Evolutionary conservation across 2,113 vertebrate species (phyloP).

Genomic region (Carlito syrichta): DNA sequence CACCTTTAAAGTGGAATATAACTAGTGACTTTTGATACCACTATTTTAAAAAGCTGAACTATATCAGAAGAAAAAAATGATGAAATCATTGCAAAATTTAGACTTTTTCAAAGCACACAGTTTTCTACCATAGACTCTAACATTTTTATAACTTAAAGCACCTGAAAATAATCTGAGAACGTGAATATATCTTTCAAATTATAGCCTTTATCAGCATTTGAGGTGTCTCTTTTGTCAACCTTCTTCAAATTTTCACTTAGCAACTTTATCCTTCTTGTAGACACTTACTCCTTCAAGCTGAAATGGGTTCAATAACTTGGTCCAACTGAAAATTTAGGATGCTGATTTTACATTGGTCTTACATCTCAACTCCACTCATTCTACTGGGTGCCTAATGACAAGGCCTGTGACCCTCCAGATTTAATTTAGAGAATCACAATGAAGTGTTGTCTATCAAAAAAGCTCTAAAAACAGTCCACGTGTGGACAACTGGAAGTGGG

Average conservation of each 20-base stretch:
- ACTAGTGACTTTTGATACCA: not conserved
- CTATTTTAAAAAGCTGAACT: slow-evolving; percentile 8
- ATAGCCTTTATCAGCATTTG: not conserved
- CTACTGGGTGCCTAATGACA: not conserved
- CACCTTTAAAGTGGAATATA: not conserved
- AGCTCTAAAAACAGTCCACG: not conserved
- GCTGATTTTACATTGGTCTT: not conserved
- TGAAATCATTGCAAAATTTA: slow-evolving; percentile 16
- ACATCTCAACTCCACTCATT: not conserved
- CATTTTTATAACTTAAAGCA: not conserved
- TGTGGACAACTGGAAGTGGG: not conserved
- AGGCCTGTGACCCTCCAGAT: not conserved
- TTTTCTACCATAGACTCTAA: not conserved
- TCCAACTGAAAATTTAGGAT: not conserved
- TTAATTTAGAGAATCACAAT: not conserved
- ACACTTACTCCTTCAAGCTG: not conserved
- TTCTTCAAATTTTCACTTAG: not conserved
- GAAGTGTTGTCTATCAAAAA: not conserved
- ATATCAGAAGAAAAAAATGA: not conserved
- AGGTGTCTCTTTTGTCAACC: not conserved
- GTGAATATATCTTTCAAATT: not conserved
- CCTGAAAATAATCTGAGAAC: not conserved
- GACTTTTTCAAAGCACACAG: not conserved
- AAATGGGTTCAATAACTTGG: not conserved
- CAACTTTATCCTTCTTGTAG: not conserved